Conservation (phyloP, 1,140 invertebrate genomes). For the Drosophila navojoa region DNA sequence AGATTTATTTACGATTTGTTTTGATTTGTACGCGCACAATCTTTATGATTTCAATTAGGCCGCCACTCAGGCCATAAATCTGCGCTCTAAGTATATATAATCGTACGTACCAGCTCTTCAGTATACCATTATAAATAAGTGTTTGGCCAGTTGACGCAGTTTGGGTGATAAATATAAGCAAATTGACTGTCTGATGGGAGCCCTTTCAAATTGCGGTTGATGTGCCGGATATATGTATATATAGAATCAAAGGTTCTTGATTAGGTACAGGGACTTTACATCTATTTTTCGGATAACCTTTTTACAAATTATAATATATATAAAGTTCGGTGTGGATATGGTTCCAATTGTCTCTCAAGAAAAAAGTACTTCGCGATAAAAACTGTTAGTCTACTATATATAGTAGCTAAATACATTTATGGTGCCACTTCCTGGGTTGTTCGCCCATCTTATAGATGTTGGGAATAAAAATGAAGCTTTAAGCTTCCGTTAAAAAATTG, state of each 20-base stretch:
- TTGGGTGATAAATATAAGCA: constrained; percentile 27
- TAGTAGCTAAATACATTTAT: neutral
- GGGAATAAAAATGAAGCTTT: neutral
- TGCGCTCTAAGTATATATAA: constrained; percentile 7
- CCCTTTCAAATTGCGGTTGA: too few species aligned
- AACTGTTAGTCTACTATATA: too few species aligned
- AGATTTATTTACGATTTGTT: constrained; percentile 81
- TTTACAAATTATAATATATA: too few species aligned
- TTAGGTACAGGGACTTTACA: too few species aligned
- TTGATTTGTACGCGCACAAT: constrained; percentile 64
- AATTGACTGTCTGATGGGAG: neutral
- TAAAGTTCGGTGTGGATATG: too few species aligned
- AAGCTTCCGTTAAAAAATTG: neutral
- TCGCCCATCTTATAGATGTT: neutral
- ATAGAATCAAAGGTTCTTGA: too few species aligned
- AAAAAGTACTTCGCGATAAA: too few species aligned
- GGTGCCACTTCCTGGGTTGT: neutral
- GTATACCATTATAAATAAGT: constrained; percentile 37
- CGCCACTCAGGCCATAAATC: constrained; percentile 54
- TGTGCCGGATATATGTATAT: too few species aligned
- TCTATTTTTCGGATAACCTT: too few species aligned
- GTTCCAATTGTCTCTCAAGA: too few species aligned
- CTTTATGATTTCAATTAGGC: constrained; percentile 61
- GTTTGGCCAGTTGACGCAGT: constrained; percentile 11
- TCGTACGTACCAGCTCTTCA: neutral